A percentile compares a stretch with the other conserved stretches of the same genome.
Conservation (phyloP, 2,797 vertebrate genomes). For the Sebastes aleutianus region DNA sequence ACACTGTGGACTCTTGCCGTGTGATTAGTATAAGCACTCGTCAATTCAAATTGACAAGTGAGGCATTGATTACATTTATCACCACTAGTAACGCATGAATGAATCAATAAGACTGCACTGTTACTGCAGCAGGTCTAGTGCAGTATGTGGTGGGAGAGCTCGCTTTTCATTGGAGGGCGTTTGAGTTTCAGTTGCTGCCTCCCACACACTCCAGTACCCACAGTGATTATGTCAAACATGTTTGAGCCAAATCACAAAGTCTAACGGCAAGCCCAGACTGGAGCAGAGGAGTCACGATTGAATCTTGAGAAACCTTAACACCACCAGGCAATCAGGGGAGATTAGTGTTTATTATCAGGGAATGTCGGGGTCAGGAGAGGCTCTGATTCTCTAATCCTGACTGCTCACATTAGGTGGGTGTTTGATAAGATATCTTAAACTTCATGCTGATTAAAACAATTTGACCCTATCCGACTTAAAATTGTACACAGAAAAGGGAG, state of each 20-base stretch:
- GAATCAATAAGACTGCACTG: not conserved
- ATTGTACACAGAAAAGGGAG: not conserved
- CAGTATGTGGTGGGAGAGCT: not conserved
- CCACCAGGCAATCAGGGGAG: conserved; percentile 1
- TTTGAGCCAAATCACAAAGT: conserved; percentile 38
- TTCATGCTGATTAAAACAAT: conserved; percentile 7
- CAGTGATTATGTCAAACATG: conserved; percentile 45
- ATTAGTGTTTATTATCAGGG: conserved; percentile 22
- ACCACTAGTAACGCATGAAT: not conserved
- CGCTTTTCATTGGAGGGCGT: not conserved
- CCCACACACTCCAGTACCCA: conserved; percentile 26
- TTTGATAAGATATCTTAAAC: not conserved
- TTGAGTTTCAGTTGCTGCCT: conserved; percentile 17
- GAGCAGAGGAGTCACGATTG: conserved; percentile 34
- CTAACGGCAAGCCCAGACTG: conserved; percentile 41
- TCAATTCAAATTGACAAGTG: not conserved
- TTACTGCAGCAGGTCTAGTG: not conserved
- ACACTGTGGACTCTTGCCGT: not conserved
- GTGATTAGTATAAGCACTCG: not conserved
- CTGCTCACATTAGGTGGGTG: conserved; percentile 1
- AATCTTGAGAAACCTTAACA: conserved; percentile 14
- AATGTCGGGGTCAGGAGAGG: conserved; percentile 23
- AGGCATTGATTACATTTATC: not conserved
- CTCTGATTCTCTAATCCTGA: conserved; percentile 10
- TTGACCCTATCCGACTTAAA: not conserved